A percentile compares a stretch with the other conserved stretches of the same genome.
These are phyloP conservation scores for Drosophila tripunctata DNA, from an alignment of 2,888 invertebrate genomes.

Conservation along the genomic window DNA sequence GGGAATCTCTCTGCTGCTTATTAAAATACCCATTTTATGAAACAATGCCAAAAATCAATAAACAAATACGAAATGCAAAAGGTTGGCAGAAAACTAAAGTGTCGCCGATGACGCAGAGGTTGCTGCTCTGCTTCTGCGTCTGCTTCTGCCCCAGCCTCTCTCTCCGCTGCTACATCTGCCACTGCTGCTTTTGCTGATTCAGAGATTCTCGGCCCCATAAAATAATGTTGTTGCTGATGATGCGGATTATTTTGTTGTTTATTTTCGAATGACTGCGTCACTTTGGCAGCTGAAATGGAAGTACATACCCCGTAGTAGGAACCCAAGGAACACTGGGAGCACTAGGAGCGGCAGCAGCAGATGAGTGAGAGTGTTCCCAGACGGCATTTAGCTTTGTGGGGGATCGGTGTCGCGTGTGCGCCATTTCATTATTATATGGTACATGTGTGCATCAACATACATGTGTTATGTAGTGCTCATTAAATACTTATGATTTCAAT, in stretches of 20 bases:
- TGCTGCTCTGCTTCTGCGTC: neutral
- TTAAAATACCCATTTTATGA: slow-evolving; percentile 14
- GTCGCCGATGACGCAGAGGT: slow-evolving; percentile 55
- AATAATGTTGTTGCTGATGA: slow-evolving; percentile 14
- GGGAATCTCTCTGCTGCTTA: slow-evolving; percentile 8
- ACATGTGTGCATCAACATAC: neutral
- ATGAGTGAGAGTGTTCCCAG: slow-evolving; percentile 21
- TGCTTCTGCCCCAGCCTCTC: neutral
- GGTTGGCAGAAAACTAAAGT: slow-evolving; percentile 24
- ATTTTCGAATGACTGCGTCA: slow-evolving; percentile 53
- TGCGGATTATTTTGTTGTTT: slow-evolving; percentile 55
- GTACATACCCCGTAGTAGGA: slow-evolving; percentile 33
- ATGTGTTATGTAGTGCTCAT: neutral
- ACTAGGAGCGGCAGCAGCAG: neutral
- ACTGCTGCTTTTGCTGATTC: slow-evolving; percentile 53
- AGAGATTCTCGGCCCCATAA: slow-evolving; percentile 47
- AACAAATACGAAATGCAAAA: slow-evolving; percentile 39
- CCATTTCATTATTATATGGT: slow-evolving; percentile 39
- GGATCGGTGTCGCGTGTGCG: slow-evolving; percentile 57
- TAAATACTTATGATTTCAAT: slow-evolving; percentile 29
- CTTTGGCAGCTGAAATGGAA: slow-evolving; percentile 19
- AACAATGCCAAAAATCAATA: slow-evolving; percentile 43
- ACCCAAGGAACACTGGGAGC: neutral
- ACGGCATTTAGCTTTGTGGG: slow-evolving; percentile 41
- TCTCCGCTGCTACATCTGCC: neutral